Percentiles rank a stretch among this genome's conserved stretches.
Evolutionary conservation across 2,113 vertebrate species (phyloP).

Genomic region (Callionymus lyra): DNA sequence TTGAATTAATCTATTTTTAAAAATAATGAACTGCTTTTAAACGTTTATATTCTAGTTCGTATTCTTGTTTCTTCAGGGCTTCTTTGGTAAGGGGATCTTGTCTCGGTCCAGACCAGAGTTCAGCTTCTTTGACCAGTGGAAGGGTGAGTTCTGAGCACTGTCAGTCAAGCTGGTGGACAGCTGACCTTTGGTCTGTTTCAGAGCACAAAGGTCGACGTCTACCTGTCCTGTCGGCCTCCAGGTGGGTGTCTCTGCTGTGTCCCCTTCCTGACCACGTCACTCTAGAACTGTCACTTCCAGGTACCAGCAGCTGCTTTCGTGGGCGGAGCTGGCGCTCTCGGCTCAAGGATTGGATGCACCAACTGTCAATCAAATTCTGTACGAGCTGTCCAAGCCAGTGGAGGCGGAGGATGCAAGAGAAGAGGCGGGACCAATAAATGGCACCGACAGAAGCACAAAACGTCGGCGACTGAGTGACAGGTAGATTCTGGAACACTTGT

Average conservation of each 20-base stretch:
- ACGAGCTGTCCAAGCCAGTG: constrained; percentile 54
- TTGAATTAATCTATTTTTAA: background rate
- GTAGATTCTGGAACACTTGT: too few relatives aligned
- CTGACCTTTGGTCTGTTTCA: constrained; percentile 57
- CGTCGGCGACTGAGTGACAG: background rate
- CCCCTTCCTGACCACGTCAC: background rate
- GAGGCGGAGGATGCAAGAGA: constrained; percentile 15
- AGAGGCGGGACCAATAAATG: background rate
- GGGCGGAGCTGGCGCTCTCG: constrained; percentile 63
- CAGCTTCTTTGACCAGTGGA: constrained; percentile 76
- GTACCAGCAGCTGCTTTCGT: constrained; percentile 69
- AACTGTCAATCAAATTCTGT: constrained; percentile 45
- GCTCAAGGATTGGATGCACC: constrained; percentile 70
- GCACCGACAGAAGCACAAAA: background rate
- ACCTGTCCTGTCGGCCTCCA: constrained; percentile 75
- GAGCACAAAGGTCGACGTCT: constrained; percentile 59
- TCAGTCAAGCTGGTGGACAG: background rate
- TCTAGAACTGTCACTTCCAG: constrained; percentile 41
- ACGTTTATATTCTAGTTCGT: background rate
- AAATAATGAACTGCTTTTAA: background rate
- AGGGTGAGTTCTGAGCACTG: constrained; percentile 59
- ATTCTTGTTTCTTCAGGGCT: constrained; percentile 69
- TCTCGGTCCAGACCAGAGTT: constrained; percentile 81
- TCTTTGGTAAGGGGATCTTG: constrained; percentile 89
- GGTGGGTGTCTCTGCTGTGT: constrained; percentile 53